These are phyloP conservation scores for Bubo blakistoni DNA, from an alignment of 2,113 vertebrate genomes.

Conservation along the genomic window DNA sequence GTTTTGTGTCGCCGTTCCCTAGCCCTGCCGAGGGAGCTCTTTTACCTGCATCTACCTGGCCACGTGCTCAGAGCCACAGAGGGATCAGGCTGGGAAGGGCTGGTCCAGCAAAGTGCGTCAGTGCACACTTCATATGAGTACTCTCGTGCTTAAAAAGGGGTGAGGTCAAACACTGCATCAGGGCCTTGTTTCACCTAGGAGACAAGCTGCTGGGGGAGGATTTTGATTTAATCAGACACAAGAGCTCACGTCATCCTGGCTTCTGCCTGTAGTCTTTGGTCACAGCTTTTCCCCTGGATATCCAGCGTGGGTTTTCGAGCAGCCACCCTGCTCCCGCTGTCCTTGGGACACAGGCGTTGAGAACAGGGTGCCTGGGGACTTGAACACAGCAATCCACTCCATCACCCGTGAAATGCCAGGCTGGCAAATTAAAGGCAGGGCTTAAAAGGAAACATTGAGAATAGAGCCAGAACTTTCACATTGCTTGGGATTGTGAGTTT, in stretches of 20 bases:
- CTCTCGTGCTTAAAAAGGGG: neutral
- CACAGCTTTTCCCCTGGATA: neutral
- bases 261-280: neutral
- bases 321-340: neutral
- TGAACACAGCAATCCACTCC: neutral
- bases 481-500: neutral
- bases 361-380: neutral
- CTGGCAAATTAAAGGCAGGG: neutral
- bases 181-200: neutral
- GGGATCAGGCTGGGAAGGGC: neutral
- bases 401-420: neutral
- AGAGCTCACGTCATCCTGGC: neutral
- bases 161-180: neutral
- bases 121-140: rapidly evolving
- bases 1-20: neutral
- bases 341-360: neutral
- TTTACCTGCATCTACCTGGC: rapidly evolving
- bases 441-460: neutral
- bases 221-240: neutral
- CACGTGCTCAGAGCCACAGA: rapidly evolving
- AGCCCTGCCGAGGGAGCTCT: neutral
- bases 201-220: neutral
- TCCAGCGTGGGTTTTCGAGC: rapidly evolving
- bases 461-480: neutral
- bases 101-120: neutral